Base-by-base conservation (phyloP, 2,888 invertebrate species). In the Atethmia centrago region DNA sequence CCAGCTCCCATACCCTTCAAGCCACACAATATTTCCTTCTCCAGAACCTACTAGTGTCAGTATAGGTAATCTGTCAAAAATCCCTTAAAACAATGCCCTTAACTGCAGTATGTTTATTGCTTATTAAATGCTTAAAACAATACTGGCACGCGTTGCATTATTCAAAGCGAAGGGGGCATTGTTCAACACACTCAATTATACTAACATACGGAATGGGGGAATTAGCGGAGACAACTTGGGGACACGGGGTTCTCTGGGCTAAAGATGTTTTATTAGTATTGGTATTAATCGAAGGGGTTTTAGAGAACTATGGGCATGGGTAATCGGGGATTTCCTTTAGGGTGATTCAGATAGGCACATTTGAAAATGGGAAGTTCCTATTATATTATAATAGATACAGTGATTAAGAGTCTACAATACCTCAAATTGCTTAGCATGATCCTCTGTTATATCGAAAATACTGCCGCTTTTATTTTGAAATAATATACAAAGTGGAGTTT, bases 41-140 rank as follows among this genome's bases (percentile, higher is more conserved):
- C 28, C 40, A 21, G 5, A 42, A 31, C 25, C 25, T 16, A 71
- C 21, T 55, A 56, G 1, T 45, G 1, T 21, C 28, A 56, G 12
- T 0, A 25, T 21, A n/a, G n/a, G n/a, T n/a, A 45, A 75, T 28
- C 28, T 40, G 16, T 47, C 47, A n/a, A 78, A 74, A 74, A 51
- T 45, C 79, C n/a, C 16, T 31, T 51, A 14, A 71, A 71, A 51
- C 49, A 49, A 36, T n/a, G n/a, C 9, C 14, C 36, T 14, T 9
- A n/a, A n/a, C n/a, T n/a, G n/a, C n/a, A 25, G 9, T n/a, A 19
- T 16, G 3, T 45, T 40, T 51, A 36, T 51, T 45, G 25, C 51
- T 14, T 53, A 73, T 79, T 79, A 47, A 76, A 76, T 80, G 40
- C 80, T n/a, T 72, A 72, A 75, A 79, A 75, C 75, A 75, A 75